Evolutionary conservation across 2,888 invertebrate genomes (phyloP), one percentile per base, ranked within the genome.

Genomic region (Brachypterus glaber): DNA sequence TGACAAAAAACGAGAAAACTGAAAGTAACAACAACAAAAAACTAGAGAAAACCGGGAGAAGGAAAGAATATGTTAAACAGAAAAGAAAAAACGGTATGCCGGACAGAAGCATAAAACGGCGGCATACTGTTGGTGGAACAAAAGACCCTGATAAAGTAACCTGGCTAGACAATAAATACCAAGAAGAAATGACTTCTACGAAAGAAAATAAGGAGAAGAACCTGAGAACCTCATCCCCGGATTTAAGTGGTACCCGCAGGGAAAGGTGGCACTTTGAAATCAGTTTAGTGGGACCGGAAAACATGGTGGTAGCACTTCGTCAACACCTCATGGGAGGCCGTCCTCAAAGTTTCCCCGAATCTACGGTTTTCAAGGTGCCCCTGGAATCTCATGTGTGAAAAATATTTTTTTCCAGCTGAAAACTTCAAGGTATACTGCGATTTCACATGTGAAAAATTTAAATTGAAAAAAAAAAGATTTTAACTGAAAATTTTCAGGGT

Each of bases 51-150:
- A 50, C 54, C 53, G 54, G 58, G 14, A 54, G 58, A 17, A 63
- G 67, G 35, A 57, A 59, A 34, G 73, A 74, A 51, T 67, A 70
- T 49, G 73, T 75, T 35, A 81, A 82, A 60, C 66, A 80, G 40
- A 82, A 83, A 64, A 68, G 82, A 48, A 82, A 82, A 66, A 82
- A 80, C 62, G 82, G 82, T 43, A 79, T 77, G 79, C 80, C 78
- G n/a, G 82, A 82, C 63, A 69, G 82, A 48, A 84, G 85, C 45
- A 86, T 89, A 55, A 89, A 89, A 66, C 75, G 92, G 29, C 73
- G 92, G 17, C 91, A 92, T 68, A 92, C 92, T 1, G 90, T 92
- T 5, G 91, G 91, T 44, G 91, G 92, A 37, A 86, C 87, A n/a
- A 87, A 88, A 66, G 91, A 91, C 66, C 84, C 78, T 13, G 79